phyloP scores from a whole-genome alignment of 2,797 vertebrate species.

The Microhierax caerulescens region DNA sequence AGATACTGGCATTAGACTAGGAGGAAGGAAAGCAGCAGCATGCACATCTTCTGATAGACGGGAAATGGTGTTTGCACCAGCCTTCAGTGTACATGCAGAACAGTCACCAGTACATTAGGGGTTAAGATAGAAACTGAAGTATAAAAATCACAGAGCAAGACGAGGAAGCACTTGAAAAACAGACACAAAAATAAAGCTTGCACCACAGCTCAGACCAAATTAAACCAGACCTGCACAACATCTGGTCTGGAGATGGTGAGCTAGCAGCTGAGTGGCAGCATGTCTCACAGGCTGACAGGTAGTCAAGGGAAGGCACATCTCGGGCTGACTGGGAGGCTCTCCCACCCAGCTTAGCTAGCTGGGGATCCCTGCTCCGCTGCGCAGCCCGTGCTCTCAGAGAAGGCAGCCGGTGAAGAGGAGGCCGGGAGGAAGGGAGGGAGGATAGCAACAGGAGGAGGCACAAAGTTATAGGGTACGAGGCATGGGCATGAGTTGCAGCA shows the following conservation, averaged over 20 bases:
- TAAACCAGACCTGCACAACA: not conserved
- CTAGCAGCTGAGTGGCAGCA: conserved; percentile 31
- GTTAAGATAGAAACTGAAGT: not conserved
- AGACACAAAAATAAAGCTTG: not conserved
- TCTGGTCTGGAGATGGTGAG: conserved; percentile 23
- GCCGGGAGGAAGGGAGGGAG: not conserved
- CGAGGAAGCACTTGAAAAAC: not conserved
- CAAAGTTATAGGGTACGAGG: accelerated
- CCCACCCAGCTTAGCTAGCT: not conserved
- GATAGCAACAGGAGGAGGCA: not conserved
- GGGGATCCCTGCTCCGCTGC: not conserved
- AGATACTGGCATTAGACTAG: not conserved
- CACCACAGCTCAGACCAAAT: not conserved
- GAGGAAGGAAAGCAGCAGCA: not conserved
- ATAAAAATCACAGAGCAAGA: not conserved
- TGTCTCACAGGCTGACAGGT: not conserved
- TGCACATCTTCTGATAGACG: not conserved
- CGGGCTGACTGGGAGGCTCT: not conserved
- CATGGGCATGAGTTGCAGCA: not conserved
- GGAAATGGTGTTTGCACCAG: not conserved
- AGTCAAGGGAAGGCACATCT: not conserved
- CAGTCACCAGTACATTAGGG: not conserved
- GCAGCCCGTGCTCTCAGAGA: not conserved
- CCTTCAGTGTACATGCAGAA: accelerated
- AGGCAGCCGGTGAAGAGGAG: not conserved